Percentiles rank a stretch among this genome's conserved stretches.
Evolutionary conservation across 2,113 vertebrate genomes (phyloP).

Genomic region (Motacilla tschutschensis): DNA sequence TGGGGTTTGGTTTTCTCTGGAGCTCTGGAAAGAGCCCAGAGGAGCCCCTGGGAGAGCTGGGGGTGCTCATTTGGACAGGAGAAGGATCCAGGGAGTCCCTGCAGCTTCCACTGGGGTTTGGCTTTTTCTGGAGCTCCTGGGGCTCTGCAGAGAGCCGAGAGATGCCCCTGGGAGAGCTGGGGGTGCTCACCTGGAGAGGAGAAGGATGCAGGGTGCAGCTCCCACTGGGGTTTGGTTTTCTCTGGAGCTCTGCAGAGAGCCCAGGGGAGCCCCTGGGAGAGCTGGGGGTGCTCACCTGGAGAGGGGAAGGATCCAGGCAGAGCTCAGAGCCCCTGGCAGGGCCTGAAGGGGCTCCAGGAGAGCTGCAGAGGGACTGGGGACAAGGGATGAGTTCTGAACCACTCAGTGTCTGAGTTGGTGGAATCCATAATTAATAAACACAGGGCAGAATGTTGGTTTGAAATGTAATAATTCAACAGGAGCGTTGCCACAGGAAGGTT

Average conservation of each 20-base stretch:
- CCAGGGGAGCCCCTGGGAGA: background rate
- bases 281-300: background rate
- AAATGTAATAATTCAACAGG: rapidly evolving
- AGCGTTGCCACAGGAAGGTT: background rate
- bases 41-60: too few species aligned
- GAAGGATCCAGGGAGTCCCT: too few species aligned
- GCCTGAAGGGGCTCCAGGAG: background rate
- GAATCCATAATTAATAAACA: background rate
- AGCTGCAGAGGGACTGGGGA: background rate
- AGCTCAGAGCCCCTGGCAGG: background rate
- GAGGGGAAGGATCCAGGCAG: background rate
- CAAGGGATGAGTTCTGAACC: background rate
- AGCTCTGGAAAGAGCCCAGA: too few species aligned
- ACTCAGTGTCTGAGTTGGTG: rapidly evolving
- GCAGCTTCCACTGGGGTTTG: too few species aligned
- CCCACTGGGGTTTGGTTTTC: too few species aligned
- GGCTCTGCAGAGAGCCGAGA: too few species aligned
- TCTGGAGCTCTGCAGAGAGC: background rate
- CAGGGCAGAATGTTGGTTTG: background rate
- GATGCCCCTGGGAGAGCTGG: too few species aligned
- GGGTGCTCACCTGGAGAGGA: too few species aligned
- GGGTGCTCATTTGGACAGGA: too few species aligned
- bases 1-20: too few species aligned
- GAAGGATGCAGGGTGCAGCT: too few species aligned
- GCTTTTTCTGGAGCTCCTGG: too few species aligned